These are phyloP conservation scores for Scalopus aquaticus DNA, from an alignment of 2,113 vertebrate species.

Conservation along the genomic window DNA sequence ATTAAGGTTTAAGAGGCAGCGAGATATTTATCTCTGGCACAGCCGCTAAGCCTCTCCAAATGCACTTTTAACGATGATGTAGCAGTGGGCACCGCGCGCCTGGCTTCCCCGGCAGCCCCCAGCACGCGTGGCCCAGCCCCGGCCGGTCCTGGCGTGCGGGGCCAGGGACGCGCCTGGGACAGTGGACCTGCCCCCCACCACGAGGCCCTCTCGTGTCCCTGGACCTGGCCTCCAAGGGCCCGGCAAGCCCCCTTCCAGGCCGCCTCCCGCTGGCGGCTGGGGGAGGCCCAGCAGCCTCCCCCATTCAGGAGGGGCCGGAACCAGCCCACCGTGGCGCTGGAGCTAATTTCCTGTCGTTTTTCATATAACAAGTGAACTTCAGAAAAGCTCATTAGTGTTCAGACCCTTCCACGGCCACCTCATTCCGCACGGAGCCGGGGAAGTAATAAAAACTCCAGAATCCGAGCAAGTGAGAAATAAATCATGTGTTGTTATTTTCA, in stretches of 20 bases:
- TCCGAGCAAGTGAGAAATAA: background rate
- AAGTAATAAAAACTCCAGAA: background rate
- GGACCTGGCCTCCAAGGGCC: no score
- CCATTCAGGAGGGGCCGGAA: no score
- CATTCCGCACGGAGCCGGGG: accelerated
- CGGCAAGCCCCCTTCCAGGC: no score
- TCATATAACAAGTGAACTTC: constrained; percentile 45
- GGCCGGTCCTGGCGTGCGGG: no score
- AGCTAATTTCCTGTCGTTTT: constrained; percentile 54
- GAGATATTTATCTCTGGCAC: background rate
- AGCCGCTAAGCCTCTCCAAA: background rate
- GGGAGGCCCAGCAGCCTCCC: no score
- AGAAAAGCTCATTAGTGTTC: constrained; percentile 61
- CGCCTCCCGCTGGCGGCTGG: no score
- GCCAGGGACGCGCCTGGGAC: no score
- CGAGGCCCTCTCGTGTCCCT: no score
- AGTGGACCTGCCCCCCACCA: background rate
- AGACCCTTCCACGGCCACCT: background rate
- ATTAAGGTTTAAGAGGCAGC: constrained; percentile 58
- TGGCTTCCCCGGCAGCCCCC: no score
- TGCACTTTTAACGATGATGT: background rate
- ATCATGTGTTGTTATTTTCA: constrained; percentile 2
- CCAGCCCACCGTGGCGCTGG: background rate
- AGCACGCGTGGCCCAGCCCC: no score
- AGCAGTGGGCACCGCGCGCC: background rate